Evolutionary conservation across 2,888 invertebrate genomes (phyloP), one percentile per base, ranked within the genome.

Genomic region (Agrotis segetum): DNA sequence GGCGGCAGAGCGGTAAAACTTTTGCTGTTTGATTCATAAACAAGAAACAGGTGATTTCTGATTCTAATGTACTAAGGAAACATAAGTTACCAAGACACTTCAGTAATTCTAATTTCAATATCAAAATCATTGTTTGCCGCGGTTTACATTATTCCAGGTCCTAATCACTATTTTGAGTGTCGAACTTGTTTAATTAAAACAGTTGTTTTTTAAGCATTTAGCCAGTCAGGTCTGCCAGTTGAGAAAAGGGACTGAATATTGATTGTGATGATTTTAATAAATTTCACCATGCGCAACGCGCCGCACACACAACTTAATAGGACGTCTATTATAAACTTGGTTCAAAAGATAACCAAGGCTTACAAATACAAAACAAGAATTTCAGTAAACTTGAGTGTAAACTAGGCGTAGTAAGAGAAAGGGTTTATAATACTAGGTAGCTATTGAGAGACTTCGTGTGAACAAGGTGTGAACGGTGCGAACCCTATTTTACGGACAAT

Each of bases 1-100:
- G 34, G 14, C 11, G 6, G 16, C 64, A 4, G 34, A 34, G 66
- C 67, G 52, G 46, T 21, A 46, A 40, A 52, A 52, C 21, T 49
- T 21, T 55, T 21, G 49, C 49, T 17, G 34, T 40, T 64, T 69
- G 56, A 64, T 69, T 73, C 71, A 71, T 71, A 70, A 74, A 69
- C 69, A 40, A 34, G 34, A 82, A 89, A 89, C 90, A 89, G 90
- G 88, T 90, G 90, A 89, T 89, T 87, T 86, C 82, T 74, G 79
- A 75, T 77, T 84, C 83, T 71, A 73, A 86, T 87, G 67, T 83
- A 90, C 90, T 71, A 90, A 85, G 89, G 67, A 70, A 77, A 64
- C 88, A 90, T 89, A 85, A 86, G 52, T 44, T 52, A 52, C 16
- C 6, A 77, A 82, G 81, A 88, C 80, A 70, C 76, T 72, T 63